Base-by-base conservation (phyloP, 2,113 vertebrate species). In the Forbesichthys papilliferus region DNA sequence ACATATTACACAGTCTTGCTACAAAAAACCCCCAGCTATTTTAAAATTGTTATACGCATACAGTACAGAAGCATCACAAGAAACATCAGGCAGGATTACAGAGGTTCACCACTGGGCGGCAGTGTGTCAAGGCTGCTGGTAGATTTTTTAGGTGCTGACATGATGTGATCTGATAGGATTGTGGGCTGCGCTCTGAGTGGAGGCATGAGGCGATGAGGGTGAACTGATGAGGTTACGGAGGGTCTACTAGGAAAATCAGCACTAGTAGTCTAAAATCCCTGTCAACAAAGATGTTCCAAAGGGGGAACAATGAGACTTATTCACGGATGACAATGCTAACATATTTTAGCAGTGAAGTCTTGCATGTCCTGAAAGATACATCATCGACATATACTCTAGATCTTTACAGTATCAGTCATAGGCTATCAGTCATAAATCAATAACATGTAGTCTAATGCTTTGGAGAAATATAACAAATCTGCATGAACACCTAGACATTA, bases 121-220 rank as follows among this genome's bases (percentile, higher is more conserved):
- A 42, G 36, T 42, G 36, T 42, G 63, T 51, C 56, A 62, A 0
- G 61, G 73, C 73, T 81, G 74, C 74, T 77, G 77, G 80, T 80
- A 88, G 84, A 68, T 86, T 68, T 79, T 5, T 5, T 42, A 42
- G 71, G 69, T 63, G 51, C 27, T 92, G 90, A 92, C 61, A 74
- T 91, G 86, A 92, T 92, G 62, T 66, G 74, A 81, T 79, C 75
- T 88, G 89, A 92, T 90, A 80, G 84, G 82, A 81, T 0, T 60
- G 74, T 73, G 86, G 84, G 80, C 69, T 87, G 82, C 84, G 80
- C 55, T 68, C 61, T 69, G 66, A 83, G 77, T 75, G 78, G 61
- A 83, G 77, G 81, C 79, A 82, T 53, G 60, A 84, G 82, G 87
- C 64, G 82, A 81, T 53, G 60, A 84, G 82, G 87, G 65, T 83